Percentiles rank a stretch among this genome's conserved stretches.
Conservation (phyloP, 2,888 invertebrate genomes). For the Yponomeuta plumbellus region DNA sequence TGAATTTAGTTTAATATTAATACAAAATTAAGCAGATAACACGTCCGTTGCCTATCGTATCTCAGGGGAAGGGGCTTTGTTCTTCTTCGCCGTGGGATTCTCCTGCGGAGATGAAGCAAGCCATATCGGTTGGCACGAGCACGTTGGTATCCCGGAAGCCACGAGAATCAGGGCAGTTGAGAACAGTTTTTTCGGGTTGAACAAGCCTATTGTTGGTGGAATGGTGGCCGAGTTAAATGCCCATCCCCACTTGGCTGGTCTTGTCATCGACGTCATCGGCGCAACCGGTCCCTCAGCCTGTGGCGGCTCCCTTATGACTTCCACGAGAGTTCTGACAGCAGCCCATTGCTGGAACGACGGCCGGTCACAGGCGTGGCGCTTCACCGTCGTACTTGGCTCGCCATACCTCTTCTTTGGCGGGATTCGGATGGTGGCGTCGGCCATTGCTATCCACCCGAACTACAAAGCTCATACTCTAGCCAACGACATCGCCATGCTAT, state of each 20-base stretch:
- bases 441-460: slow-evolving; percentile 42
- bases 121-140: slow-evolving; percentile 42
- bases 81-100: slow-evolving; percentile 11
- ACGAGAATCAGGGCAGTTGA: slow-evolving; percentile 34
- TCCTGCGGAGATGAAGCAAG: slow-evolving; percentile 20
- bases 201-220: slow-evolving; percentile 50
- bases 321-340: slow-evolving; percentile 48
- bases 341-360: slow-evolving; percentile 63
- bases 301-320: slow-evolving; percentile 49
- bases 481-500: slow-evolving; percentile 56
- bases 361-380: slow-evolving; percentile 42
- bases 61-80: no score
- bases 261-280: slow-evolving; percentile 48
- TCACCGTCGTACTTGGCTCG: slow-evolving; percentile 54
- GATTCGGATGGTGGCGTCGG: slow-evolving; percentile 35
- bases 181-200: not conserved
- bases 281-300: slow-evolving; percentile 43
- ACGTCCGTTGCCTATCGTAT: no score
- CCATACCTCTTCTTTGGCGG: slow-evolving; percentile 52
- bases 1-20: no score
- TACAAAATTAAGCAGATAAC: no score
- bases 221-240: slow-evolving; percentile 41
- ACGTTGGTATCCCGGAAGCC: slow-evolving; percentile 48
- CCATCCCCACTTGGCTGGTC: slow-evolving; percentile 54
- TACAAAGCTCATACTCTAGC: slow-evolving; percentile 45